Conservation (phyloP, 2,113 vertebrate genomes). For the Epinephelus fuscoguttatus region DNA sequence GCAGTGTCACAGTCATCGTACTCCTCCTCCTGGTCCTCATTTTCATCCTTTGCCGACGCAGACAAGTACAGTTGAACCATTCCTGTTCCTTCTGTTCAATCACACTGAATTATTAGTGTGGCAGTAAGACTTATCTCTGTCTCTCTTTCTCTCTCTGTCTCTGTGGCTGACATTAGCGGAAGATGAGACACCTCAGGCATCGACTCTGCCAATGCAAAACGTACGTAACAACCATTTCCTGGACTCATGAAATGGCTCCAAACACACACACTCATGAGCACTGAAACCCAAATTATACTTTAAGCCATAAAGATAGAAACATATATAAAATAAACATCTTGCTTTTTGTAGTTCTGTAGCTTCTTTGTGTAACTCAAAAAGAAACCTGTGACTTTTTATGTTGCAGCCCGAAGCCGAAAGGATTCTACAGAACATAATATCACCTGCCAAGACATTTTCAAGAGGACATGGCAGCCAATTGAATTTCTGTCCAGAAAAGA, state of each 20-base stretch:
- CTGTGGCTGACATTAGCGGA: constrained; percentile 52
- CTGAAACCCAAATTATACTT: constrained; percentile 6
- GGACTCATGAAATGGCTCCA: constrained; percentile 20
- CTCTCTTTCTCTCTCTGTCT: not conserved
- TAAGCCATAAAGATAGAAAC: not conserved
- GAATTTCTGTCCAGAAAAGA: constrained; percentile 34
- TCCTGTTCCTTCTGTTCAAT: constrained; percentile 16
- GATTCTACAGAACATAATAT: constrained; percentile 78
- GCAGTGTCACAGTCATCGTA: constrained; percentile 59
- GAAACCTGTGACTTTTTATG: constrained; percentile 43
- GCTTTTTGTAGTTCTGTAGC: not conserved
- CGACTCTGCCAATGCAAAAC: constrained; percentile 80
- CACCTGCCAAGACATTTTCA: constrained; percentile 15
- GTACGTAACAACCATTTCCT: constrained; percentile 74
- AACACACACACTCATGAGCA: constrained; percentile 4
- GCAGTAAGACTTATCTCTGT: not conserved
- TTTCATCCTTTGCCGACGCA: constrained; percentile 62
- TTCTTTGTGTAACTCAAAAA: constrained; percentile 30
- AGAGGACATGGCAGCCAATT: constrained; percentile 20
- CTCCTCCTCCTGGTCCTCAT: constrained; percentile 71
- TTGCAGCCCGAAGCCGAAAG: constrained; percentile 82
- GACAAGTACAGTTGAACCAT: constrained; percentile 60
- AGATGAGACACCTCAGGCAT: constrained; percentile 55
- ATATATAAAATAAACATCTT: not conserved
- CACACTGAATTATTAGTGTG: not conserved